These are phyloP conservation scores for Parnassius smintheus DNA, from an alignment of 2,888 invertebrate species.

Conservation along the genomic window DNA sequence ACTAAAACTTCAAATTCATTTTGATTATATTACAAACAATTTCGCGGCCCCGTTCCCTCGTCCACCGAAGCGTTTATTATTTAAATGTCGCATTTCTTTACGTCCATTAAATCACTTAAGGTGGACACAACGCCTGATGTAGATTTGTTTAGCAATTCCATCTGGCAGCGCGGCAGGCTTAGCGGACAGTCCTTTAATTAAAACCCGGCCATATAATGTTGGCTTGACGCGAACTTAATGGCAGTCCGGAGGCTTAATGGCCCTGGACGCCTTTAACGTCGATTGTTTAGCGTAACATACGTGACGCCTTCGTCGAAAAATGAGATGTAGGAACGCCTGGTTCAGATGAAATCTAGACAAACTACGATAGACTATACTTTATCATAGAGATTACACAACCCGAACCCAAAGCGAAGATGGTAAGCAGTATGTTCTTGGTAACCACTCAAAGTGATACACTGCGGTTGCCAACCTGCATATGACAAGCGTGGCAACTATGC, in stretches of 20 bases:
- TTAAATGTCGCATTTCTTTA: constrained; percentile 75
- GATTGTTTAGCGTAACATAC: constrained; percentile 56
- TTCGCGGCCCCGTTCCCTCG: constrained; percentile 34
- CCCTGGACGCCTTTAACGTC: constrained; percentile 70
- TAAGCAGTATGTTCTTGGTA: no score
- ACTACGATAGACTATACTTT: no score
- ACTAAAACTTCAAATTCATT: constrained; percentile 7
- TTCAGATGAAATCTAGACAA: no score
- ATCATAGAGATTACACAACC: no score
- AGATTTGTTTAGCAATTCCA: constrained; percentile 81
- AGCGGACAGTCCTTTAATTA: constrained; percentile 79
- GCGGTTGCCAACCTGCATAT: no score
- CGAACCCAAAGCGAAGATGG: no score
- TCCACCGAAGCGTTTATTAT: constrained; percentile 49
- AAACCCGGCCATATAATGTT: constrained; percentile 75
- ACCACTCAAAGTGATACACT: no score
- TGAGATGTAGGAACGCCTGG: not conserved
- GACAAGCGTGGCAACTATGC: no score
- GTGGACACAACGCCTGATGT: constrained; percentile 79
- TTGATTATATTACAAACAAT: constrained; percentile 25
- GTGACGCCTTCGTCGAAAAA: constrained; percentile 31
- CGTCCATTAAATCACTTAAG: constrained; percentile 81
- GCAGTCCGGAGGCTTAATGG: constrained; percentile 73
- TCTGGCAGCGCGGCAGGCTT: constrained; percentile 61
- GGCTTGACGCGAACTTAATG: constrained; percentile 75